Percentiles rank a stretch among this genome's conserved stretches.
Conservation (phyloP, 2,797 vertebrate genomes). For the Mus minutoides region DNA sequence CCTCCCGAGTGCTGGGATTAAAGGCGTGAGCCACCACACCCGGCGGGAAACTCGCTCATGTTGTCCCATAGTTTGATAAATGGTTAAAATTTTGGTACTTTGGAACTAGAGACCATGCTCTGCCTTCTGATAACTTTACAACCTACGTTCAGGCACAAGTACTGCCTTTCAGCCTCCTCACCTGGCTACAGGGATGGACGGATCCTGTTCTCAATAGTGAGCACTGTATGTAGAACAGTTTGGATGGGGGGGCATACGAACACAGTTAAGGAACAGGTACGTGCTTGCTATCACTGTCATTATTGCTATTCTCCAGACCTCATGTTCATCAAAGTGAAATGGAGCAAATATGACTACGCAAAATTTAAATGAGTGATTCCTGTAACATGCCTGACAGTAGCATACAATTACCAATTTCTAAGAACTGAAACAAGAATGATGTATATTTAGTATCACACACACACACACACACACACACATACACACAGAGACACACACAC, state of each 20-base stretch:
- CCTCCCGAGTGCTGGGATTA: no score
- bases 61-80: constrained; percentile 2
- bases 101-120: not conserved
- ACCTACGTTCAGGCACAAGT: not conserved
- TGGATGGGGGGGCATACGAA: not conserved
- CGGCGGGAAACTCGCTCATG: no score
- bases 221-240: not conserved
- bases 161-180: not conserved
- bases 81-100: constrained; percentile 6
- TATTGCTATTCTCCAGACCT: not conserved
- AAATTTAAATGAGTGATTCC: constrained; percentile 14
- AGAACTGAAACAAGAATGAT: constrained; percentile 34
- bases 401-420: not conserved
- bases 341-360: not conserved
- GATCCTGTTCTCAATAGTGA: not conserved
- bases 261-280: not conserved
- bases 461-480: not conserved
- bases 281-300: not conserved
- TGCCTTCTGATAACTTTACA: not conserved
- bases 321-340: constrained; percentile 24
- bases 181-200: not conserved
- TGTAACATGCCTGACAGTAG: not conserved
- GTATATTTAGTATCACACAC: not conserved
- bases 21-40: no score
- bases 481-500: no score